Evolutionary conservation across 1,140 invertebrate species (phyloP), one percentile per base, ranked within the genome.

Genomic region (Lordiphosa clarofinis): DNA sequence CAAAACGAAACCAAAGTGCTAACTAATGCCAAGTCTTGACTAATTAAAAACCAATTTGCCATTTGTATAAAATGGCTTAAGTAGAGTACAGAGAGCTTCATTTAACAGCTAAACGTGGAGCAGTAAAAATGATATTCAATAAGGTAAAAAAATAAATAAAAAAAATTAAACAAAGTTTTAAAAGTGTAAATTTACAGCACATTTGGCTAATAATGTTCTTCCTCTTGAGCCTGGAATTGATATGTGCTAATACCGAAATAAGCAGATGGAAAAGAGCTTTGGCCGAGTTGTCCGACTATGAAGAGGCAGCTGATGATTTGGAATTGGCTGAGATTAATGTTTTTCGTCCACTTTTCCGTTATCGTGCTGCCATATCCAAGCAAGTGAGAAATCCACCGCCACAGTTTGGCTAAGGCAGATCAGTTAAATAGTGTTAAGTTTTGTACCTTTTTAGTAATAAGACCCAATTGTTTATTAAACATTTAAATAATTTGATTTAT

Each of bases 241-340:
- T 37, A 4, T 31, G 38, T 2, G 59, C 56, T n/a, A 65, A 57
- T 54, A 70, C 74, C 9, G 55, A 68, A 40, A 74, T 31, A 19
- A 56, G 28, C 38, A 57, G 78, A 31, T 19, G 84, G 6, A 53
- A 65, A 0, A 75, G 78, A 31, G 79, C 79, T 4, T 28, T 84
- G n/a, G 55, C 54, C 3, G 61, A 84, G 12, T 13, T 78, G 19
- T 63, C 52, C 1, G 76, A 76, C 35, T 79, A 73, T n/a, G 86
- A 73, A n/a, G 86, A 86, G 55, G 35, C 44, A 0, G 54, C 47
- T 1, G 71, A 86, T 61, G 87, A 88, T 46, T 55, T 88, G 87
- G 82, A 88, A 28, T 49, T 88, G 31, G 87, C 87, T 0, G 87
- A 88, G 48, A 79, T 88, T 0, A 87, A 88, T 67, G 71, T 88